Evolutionary conservation across 2,888 invertebrate genomes (phyloP).

Genomic region (Clepsis dumicolana): DNA sequence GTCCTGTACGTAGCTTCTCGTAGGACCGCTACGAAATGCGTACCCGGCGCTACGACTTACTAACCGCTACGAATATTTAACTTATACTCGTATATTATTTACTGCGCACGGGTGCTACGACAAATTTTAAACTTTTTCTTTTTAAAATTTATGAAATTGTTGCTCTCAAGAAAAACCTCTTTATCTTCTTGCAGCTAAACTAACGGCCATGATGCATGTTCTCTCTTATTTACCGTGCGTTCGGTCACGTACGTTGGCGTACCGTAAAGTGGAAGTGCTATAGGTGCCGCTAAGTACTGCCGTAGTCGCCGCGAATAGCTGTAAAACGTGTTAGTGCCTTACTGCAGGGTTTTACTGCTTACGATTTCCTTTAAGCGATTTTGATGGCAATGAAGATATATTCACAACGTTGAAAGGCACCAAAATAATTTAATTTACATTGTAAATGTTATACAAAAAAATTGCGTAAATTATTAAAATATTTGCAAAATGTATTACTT

Average conservation of each 20-base stretch:
- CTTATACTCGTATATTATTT: too few relatives aligned
- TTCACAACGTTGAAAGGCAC: too few relatives aligned
- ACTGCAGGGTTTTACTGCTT: constrained; percentile 11
- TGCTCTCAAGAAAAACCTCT: background rate
- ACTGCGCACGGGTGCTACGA: constrained; percentile 2
- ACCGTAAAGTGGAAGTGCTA: constrained; percentile 36
- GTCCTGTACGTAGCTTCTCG: constrained; percentile 11
- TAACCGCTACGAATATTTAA: constrained; percentile 21
- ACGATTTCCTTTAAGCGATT: constrained; percentile 25
- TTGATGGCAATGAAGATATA: constrained; percentile 9
- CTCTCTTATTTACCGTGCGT: constrained; percentile 33
- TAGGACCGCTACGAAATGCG: constrained; percentile 12
- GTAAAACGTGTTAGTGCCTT: constrained; percentile 38
- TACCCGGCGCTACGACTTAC: constrained; percentile 4
- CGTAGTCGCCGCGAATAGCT: constrained; percentile 20
- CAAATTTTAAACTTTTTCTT: background rate
- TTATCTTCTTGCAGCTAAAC: background rate
- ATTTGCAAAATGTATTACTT: too few relatives aligned
- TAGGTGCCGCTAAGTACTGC: constrained; percentile 36
- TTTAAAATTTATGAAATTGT: background rate
- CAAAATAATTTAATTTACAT: too few relatives aligned
- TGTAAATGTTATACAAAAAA: too few relatives aligned
- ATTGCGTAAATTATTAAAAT: too few relatives aligned
- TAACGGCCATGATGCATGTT: constrained; percentile 5
- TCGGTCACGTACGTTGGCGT: constrained; percentile 32